Conservation (phyloP, 53 echinoderm and acorn worm genomes). For the Holothuria leucospilota region DNA sequence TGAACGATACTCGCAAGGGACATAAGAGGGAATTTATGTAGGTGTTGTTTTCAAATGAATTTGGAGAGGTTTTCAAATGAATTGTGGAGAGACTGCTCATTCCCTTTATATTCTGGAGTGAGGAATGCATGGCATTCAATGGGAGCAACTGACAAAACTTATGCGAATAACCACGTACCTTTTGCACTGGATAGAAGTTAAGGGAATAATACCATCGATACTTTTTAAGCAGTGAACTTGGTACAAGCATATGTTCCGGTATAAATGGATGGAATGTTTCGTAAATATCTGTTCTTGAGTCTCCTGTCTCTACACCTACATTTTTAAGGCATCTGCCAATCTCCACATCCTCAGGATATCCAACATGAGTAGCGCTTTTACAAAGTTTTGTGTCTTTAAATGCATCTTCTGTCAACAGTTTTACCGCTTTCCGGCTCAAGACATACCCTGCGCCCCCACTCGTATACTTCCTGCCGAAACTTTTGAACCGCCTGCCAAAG, state of each 20-base stretch:
- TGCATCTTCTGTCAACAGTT: constrained; percentile 52
- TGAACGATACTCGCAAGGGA: too few species aligned
- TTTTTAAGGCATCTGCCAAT: constrained; percentile 80
- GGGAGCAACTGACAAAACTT: too few species aligned
- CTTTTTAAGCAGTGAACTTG: too few species aligned
- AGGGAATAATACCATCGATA: too few species aligned
- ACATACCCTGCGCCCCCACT: constrained; percentile 93
- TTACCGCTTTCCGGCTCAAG: constrained; percentile 69
- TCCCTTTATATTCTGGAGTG: too few species aligned
- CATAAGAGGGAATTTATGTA: too few species aligned
- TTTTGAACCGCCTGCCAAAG: constrained; percentile 83
- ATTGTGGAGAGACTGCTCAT: too few species aligned
- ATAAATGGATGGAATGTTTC: neutral
- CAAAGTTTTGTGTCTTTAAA: constrained; percentile 62
- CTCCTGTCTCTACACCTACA: constrained; percentile 74
- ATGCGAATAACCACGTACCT: too few species aligned
- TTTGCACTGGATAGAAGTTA: too few species aligned
- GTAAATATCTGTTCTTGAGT: constrained; percentile 38
- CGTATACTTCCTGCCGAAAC: constrained; percentile 80
- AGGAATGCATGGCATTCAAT: too few species aligned
- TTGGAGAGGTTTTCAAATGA: too few species aligned
- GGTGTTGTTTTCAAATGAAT: too few species aligned
- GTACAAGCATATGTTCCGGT: neutral
- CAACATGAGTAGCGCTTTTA: constrained; percentile 2
- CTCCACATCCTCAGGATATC: constrained; percentile 84